Evolutionary conservation across 2,113 vertebrate species (phyloP).

Genomic region (Acrocephalus arundinaceus): DNA sequence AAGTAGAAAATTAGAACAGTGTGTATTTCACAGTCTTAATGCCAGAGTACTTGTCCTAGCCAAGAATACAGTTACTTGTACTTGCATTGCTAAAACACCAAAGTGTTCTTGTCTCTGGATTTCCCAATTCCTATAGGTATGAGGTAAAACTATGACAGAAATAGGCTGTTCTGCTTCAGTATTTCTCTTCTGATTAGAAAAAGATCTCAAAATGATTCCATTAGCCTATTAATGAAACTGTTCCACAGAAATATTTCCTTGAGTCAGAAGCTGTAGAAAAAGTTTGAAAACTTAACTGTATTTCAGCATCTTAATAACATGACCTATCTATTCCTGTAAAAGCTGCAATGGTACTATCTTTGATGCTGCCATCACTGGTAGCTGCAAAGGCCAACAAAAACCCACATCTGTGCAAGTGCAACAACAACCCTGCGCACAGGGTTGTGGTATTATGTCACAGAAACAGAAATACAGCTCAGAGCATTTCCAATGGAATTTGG

Average conservation of each 20-base stretch:
- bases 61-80: neutral
- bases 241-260: neutral
- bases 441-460: neutral
- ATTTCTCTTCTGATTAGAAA: neutral
- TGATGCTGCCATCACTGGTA: neutral
- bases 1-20: neutral
- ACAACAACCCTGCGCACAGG: neutral
- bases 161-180: neutral
- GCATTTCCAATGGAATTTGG: neutral
- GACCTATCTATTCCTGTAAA: neutral
- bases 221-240: neutral
- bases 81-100: neutral
- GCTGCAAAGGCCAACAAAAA: neutral
- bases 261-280: neutral
- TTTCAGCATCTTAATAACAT: neutral
- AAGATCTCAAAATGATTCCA: neutral
- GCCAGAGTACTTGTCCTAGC: neutral
- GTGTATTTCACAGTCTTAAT: neutral
- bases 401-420: neutral
- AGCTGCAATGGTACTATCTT: neutral
- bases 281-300: neutral
- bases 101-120: neutral
- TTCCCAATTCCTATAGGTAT: neutral
- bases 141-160: neutral
- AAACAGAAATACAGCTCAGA: neutral